A percentile compares a stretch with the other conserved stretches of the same genome.
Conservation (phyloP, 2,113 vertebrate species). For the Chaetodon trifascialis region DNA sequence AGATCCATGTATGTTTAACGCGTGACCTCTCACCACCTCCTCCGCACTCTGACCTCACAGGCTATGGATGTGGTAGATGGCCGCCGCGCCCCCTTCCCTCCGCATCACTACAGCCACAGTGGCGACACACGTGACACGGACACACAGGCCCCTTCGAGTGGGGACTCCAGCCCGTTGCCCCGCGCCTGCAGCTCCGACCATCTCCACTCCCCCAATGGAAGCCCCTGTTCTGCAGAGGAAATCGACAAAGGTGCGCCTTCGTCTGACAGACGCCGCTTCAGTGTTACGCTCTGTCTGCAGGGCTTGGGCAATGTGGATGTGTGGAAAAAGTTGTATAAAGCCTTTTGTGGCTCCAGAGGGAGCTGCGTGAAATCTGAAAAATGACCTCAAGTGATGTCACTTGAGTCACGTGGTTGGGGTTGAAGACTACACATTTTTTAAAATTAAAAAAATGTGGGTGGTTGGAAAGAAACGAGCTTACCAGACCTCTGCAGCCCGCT, state of each 20-base stretch:
- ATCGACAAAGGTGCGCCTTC: constrained; percentile 90
- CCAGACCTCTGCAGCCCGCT: no score
- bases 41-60: constrained; percentile 77
- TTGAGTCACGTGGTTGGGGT: no score
- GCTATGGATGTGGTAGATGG: constrained; percentile 92
- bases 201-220: constrained; percentile 90
- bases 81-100: constrained; percentile 91
- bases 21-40: constrained; percentile 3
- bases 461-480: no score
- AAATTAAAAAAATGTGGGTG: background rate
- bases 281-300: background rate
- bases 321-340: background rate
- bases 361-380: no score
- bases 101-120: constrained; percentile 87
- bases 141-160: constrained; percentile 93
- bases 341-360: no score
- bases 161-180: constrained; percentile 90
- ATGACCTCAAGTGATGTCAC: no score
- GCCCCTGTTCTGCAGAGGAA: constrained; percentile 93
- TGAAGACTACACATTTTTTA: background rate
- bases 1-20: background rate
- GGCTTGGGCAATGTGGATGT: background rate
- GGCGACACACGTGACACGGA: constrained; percentile 90
- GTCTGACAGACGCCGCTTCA: background rate
- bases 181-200: constrained; percentile 89